A percentile compares a stretch with the other conserved stretches of the same genome.
Conservation (phyloP, 2,113 vertebrate genomes). For the Terrapene triunguis region DNA sequence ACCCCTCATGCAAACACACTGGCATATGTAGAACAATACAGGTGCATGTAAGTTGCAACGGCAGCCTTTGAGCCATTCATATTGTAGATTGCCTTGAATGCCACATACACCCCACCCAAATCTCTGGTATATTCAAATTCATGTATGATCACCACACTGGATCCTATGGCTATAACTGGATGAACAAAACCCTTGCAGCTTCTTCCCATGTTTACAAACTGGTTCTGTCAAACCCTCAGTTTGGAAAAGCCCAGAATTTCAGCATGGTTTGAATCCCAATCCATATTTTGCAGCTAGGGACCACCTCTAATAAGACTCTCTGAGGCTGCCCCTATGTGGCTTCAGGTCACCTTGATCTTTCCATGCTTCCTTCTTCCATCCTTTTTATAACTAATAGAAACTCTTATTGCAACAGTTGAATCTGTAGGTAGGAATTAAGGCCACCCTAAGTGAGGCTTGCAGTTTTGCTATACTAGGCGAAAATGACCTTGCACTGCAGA, state of each 20-base stretch:
- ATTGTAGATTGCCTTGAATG: not conserved
- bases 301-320: rapidly evolving
- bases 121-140: not conserved
- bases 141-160: rapidly evolving
- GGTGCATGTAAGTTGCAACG: not conserved
- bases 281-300: not conserved
- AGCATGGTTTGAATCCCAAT: not conserved
- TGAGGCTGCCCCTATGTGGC: not conserved
- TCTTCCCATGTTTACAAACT: not conserved
- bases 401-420: not conserved
- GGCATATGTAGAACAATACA: rapidly evolving
- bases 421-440: not conserved
- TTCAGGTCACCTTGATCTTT: not conserved
- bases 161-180: not conserved
- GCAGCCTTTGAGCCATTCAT: not conserved
- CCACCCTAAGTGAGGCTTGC: not conserved
- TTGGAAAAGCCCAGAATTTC: not conserved
- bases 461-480: not conserved
- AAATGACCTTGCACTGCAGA: not conserved
- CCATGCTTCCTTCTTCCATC: not conserved
- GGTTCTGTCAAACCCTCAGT: not conserved
- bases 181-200: not conserved
- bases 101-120: not conserved
- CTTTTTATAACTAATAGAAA: not conserved
- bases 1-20: not conserved